Base-by-base conservation (phyloP, 2,888 invertebrate genomes). In the Pristionchus japonicus region DNA sequence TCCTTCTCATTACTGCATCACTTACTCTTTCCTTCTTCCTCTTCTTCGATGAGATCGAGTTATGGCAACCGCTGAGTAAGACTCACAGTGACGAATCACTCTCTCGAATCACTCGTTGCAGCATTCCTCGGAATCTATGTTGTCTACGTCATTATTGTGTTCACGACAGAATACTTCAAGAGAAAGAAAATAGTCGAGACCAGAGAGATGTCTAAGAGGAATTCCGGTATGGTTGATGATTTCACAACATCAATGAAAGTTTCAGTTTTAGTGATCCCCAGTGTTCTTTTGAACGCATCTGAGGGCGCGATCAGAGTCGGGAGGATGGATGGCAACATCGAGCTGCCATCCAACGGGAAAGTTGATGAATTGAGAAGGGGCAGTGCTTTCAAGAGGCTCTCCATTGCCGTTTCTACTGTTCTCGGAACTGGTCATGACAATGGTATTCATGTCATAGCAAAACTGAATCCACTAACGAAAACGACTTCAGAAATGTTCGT, bases 1-100 rank as follows among this genome's bases (percentile, higher is more conserved):
- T 96, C 93, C 96, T 95, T 92, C 88, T 96, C 3, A 94, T 93
- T 23, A 95, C 96, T 11, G 93, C 95, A 0, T 95, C 95, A 91
- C 96, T 95, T 87, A 90, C 93, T 95, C 95, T 96, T 34, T 95
- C 95, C 90, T 95, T 94, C 87, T 94, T 96, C 31, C 94, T 96
- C 37, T 95, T 94, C 91, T 95, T 95, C 83, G 94, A 95, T 91
- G 92, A 93, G 80, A 95, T 96, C 87, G 93, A 95, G n/a, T 92
- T 95, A 23, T 95, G 95, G 94, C 96, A 96, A 93, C 95, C 96
- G 37, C 87, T 90, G 40, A 89, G 91, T 91, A 9, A 49, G 3
- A 43, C 15, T 4, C 31, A 34, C 2, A 2, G n/a, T n/a, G n/a
- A n/a, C n/a, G n/a, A n/a, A n/a, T n/a, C n/a, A n/a, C n/a, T n/a